Evolutionary conservation across 2,113 vertebrate species (phyloP), one percentile per base, ranked within the genome.

Genomic region (Cervus canadensis): DNA sequence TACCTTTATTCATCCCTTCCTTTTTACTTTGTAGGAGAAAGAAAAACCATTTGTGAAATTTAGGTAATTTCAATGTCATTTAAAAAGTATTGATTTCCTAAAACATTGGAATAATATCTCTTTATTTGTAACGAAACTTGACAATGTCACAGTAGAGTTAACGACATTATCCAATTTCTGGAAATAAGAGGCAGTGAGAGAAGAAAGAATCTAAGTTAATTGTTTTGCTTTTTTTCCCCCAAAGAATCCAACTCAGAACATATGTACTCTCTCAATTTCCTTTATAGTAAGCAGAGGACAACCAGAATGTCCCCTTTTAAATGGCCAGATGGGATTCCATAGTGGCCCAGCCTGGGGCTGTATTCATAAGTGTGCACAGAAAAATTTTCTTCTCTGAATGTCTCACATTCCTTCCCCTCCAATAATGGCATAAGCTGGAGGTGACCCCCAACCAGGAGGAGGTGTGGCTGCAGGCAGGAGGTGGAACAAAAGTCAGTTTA

Each of bases 31-130:
- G 56, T 85, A 28, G 76, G 71, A 91, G 89, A 60, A 67, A 78
- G 57, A 25, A 94, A 97, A 84, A 54, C 6, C n/a, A 56, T 74
- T 78, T 62, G 78, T 57, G 79, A 94, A 88, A 94, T 93, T 88
- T 36, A 76, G 62, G 50, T 74, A 43, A 30, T 81, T 88, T 93
- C 86, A 71, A 8, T 84, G 54, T 87, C 71, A 78, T 94, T 92
- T 56, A 52, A 87, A 93, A 60, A 33, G 2, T 40, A 19, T 48
- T 12, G 21, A 83, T 89, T 86, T 96, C 57, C 87, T 95, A 60
- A 95, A 60, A 25, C 52, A 76, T 28, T 87, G 16, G 25, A 87
- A 91, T 67, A 92, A 78, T 91, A 79, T 87, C 28, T 79, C 59
- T 88, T 67, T 62, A 43, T 78, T 33, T 45, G 89, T 67, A 91